Evolutionary conservation across 2,888 invertebrate species (phyloP), one percentile per base, ranked within the genome.

Genomic region (Leptopilina syphax): DNA sequence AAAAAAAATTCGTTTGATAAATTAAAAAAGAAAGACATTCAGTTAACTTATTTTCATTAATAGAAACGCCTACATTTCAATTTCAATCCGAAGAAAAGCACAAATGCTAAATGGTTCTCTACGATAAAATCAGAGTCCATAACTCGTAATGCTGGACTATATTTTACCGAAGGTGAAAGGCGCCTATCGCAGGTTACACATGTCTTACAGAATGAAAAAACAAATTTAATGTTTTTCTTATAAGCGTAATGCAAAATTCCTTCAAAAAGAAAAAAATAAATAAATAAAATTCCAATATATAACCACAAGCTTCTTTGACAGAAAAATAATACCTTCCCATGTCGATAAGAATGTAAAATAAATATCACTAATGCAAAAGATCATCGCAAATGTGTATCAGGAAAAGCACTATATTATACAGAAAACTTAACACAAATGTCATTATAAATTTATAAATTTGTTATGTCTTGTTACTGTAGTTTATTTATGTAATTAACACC

Each of bases 401-500:
- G 34, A 3, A 4, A 34, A 34, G 4, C 34, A 34, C 4, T 34
- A 34, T 3, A 27, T 34, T 34, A 34, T 3, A 27, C 34, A 34
- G 34, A 34, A 34, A 34, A 34, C 34, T 34, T 34, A 3, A 34
- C 3, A 1, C 34, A 34, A 34, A 34, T 34, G 34, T 34, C 34
- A 34, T 34, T 34, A 34, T 3, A 34, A 34, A 34, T 4, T 34
- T 3, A 18, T 18, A 18, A 18, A 34, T 34, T 44, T 9, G 7
- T 41, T 9, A 27, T 73, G n/a, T 57, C 57, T 73, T 57, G 13
- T 34, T 73, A n/a, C 34, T 4, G 1, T 44, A 73, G 34, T 63
- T 63, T 34, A 73, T 67, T 83, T 81, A 80, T 79, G 80, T 79
- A 83, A 83, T 83, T 83, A 80, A 83, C 80, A 78, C 70, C 77